Conservation (phyloP, 2,797 vertebrate genomes). For the Alosa sapidissima region DNA sequence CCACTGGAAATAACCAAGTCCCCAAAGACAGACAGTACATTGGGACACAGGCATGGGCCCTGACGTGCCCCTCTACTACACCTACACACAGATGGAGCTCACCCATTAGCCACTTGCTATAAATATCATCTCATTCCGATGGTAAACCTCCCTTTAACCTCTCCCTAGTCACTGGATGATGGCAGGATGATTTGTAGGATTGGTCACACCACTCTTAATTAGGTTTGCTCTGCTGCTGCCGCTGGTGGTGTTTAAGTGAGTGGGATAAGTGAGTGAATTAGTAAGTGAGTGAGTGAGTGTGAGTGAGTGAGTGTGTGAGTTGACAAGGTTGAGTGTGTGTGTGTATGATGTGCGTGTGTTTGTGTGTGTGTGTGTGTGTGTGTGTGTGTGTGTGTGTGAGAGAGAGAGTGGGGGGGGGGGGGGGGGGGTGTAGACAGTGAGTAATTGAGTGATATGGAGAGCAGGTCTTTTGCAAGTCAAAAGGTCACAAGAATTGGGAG, state of each 20-base stretch:
- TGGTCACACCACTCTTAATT: neutral
- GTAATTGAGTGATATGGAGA: slow-evolving; percentile 20
- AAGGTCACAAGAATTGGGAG: slow-evolving; percentile 3
- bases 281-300: neutral
- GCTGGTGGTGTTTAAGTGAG: slow-evolving; percentile 11
- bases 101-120: neutral
- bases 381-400: neutral
- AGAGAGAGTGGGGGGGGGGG: no score
- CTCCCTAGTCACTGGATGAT: neutral
- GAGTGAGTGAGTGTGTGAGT: neutral
- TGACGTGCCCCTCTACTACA: neutral
- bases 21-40: neutral
- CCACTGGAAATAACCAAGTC: neutral
- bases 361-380: neutral
- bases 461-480: neutral
- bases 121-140: neutral
- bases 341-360: neutral
- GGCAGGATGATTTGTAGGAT: slow-evolving; percentile 6
- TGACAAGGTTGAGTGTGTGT: neutral
- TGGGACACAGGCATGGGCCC: neutral
- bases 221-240: neutral
- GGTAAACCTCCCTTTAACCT: neutral
- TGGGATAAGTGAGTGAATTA: neutral
- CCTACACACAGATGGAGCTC: neutral
- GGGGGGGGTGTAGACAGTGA: neutral